Evolutionary conservation across 2,113 vertebrate species (phyloP), one percentile per base, ranked within the genome.

Genomic region (Neotoma lepida): DNA sequence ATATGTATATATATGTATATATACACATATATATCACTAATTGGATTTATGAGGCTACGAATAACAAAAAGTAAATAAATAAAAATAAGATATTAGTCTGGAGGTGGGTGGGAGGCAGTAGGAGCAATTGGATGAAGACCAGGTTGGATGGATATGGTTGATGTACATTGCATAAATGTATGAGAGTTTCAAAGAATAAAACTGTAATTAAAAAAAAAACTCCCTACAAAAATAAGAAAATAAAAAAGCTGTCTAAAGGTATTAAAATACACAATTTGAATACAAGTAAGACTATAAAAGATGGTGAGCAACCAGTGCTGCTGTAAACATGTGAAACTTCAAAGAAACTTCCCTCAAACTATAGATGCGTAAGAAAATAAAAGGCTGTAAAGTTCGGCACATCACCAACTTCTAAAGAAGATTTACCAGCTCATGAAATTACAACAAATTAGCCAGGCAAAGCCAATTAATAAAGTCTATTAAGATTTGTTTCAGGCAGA

Each of bases 381-480:
- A 93, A 77, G 88, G 15, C 61, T 88, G 61, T 88, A 97, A 86
- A 82, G 10, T 84, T 89, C 95, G 70, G 89, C 89, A 95, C 97
- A 86, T 95, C 91, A 95, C 66, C 91, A 96, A 64, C 90, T 96
- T 96, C 81, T 95, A 96, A 97, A 97, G 64, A 76, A 95, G 71
- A 96, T 96, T 97, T 96, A 95, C 94, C 63, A 95, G 94, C 61
- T 96, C 95, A 96, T 97, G 94, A 96, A 97, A 97, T 97, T 97
- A 80, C 81, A 96, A 95, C 71, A 94, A 96, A 93, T 73, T 96
- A 96, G 93, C 93, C 96, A 96, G 95, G 93, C 94, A 97, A 93
- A 97, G 88, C 93, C 96, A 97, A 97, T 97, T 97, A 97, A 97
- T 96, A 96, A 97, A 96, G 76, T 96, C 94, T 97, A 97, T 97